Conservation (phyloP, 2,113 vertebrate genomes). For the Phyllopteryx taeniolatus region DNA sequence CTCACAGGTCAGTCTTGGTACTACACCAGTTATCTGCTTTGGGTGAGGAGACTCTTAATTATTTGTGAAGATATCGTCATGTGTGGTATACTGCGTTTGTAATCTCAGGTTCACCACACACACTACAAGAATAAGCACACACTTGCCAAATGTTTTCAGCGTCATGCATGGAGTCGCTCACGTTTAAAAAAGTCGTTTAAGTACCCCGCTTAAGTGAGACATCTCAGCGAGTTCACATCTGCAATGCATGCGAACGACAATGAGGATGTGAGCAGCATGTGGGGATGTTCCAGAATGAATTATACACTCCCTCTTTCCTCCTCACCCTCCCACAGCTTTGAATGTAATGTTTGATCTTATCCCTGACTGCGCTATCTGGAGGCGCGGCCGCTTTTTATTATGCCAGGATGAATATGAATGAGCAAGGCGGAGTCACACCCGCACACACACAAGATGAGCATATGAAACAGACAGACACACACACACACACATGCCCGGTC, state of each 20-base stretch:
- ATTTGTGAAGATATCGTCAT: no score
- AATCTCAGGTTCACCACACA: neutral
- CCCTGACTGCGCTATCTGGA: slow-evolving; percentile 46
- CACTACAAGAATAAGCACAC: neutral
- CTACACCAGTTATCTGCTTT: no score
- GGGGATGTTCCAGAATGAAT: slow-evolving; percentile 46
- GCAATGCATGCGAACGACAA: slow-evolving; percentile 9
- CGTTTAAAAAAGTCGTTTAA: neutral
- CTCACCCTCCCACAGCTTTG: slow-evolving; percentile 35
- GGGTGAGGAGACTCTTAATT: no score
- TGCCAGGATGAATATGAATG: slow-evolving; percentile 66
- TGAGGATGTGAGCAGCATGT: slow-evolving; percentile 31
- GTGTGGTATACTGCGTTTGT: neutral
- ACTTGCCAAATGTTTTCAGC: neutral
- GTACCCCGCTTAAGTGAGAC: neutral
- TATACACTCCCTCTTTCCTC: slow-evolving; percentile 36
- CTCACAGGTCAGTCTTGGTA: no score
- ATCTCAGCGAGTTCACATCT: neutral
- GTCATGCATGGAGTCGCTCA: neutral
- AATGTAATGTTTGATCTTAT: slow-evolving; percentile 67
- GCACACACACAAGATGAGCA: slow-evolving; percentile 46
- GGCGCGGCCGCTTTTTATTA: slow-evolving; percentile 59
- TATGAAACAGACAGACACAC: slow-evolving; percentile 52
- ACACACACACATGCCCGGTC: slow-evolving; percentile 17
- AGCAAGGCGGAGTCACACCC: slow-evolving; percentile 59